A percentile compares a stretch with the other conserved stretches of the same genome.
Evolutionary conservation across 1,140 invertebrate species (phyloP).

Genomic region (Campoletis sonorensis): DNA sequence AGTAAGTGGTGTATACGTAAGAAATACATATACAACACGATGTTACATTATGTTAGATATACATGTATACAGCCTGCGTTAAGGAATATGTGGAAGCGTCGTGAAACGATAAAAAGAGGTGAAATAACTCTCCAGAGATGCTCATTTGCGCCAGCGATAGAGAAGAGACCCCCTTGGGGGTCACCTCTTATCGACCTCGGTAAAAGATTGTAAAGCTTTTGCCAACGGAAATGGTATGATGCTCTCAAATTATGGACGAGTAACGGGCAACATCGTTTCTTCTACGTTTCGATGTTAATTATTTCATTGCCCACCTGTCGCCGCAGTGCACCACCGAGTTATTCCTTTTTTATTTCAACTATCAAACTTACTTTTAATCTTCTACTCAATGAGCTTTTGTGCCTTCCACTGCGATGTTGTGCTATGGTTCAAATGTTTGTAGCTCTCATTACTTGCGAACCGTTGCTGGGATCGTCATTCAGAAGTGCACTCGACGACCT

Average conservation of each 20-base stretch:
- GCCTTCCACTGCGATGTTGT: no score
- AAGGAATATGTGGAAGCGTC: conserved; percentile 1
- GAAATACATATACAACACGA: not conserved
- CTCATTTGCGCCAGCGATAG: conserved; percentile 31
- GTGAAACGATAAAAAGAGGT: conserved; percentile 33
- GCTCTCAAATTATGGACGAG: conserved; percentile 14
- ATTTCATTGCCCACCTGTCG: conserved; percentile 3
- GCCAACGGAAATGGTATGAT: conserved; percentile 18
- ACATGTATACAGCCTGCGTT: not conserved
- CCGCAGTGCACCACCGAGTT: not conserved
- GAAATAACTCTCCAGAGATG: conserved; percentile 40
- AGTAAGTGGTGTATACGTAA: conserved; percentile 25
- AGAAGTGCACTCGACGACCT: no score
- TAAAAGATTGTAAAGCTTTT: conserved; percentile 10
- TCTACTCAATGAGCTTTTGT: not conserved
- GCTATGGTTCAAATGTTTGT: no score
- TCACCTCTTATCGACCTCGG: conserved; percentile 39
- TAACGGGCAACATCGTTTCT: conserved; percentile 2
- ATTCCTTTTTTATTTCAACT: not conserved
- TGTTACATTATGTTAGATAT: not conserved
- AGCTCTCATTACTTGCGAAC: no score
- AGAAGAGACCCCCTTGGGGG: conserved; percentile 27
- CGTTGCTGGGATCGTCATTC: no score
- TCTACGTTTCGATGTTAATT: not conserved
- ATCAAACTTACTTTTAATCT: not conserved